Base-by-base conservation (phyloP, 23 tunicate genomes). In the Halocynthia aurantium region DNA sequence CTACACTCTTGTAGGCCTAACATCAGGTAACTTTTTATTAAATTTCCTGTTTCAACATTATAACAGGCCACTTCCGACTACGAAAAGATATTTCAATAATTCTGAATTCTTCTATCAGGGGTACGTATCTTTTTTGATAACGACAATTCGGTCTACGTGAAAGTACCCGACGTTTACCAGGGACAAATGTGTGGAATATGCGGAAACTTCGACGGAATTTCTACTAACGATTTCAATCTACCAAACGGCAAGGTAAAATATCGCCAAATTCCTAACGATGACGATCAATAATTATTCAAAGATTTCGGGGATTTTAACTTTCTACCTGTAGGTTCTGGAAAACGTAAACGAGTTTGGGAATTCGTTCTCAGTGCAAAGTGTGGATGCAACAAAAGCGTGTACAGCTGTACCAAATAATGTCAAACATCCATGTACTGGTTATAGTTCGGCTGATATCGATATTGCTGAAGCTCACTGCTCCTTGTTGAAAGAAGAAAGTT, bases 121-220 rank as follows among this genome's bases (percentile, higher is more conserved):
- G 98, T 92, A 12, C 84, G 92, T 6, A 88, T 92, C 31, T 83
- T 92, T 55, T 92, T 86, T 61, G 98, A 92, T 79, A 92, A 92
- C 76, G 72, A 78, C 69, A 53, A 72, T 11, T 74, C 92, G 18
- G 88, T 92, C 20, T 80, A 81, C 72, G 92, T 92, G 12, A 90
- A 75, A 50, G 92, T 92, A 0, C 87, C 98, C 9, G 84, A 92
- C 22, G n/a, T 76, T 6, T 86, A 81, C 77, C 57, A 54, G 66
- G 76, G 77, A 7, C 87, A 92, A 15, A 86, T 92, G 98, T 82
- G 85, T 64, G 98, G 98, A 11, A 31, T 92, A 81, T 92, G 98
- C 73, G 98, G 98, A 22, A 86, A 92, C 69, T 92, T 70, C 71
- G 87, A 92, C 78, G 82, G 84, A 17, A 13, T 17, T 17, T 61